phyloP scores from a whole-genome alignment of 2,113 vertebrate genomes.

The Phalacrocorax carbo region DNA sequence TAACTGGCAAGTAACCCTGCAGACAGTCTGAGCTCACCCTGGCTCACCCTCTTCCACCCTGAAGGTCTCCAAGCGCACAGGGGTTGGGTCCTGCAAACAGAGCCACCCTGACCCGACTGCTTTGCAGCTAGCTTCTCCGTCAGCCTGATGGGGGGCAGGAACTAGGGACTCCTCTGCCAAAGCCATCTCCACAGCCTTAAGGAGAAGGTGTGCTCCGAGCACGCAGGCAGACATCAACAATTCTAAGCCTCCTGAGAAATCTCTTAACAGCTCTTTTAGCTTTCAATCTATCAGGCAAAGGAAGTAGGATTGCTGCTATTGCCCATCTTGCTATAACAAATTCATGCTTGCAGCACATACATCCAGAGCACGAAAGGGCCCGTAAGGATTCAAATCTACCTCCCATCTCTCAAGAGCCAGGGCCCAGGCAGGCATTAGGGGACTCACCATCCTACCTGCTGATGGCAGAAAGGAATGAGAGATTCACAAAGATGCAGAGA shows the following conservation, averaged over 20 bases:
- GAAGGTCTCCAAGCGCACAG: neutral
- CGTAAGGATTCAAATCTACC: neutral
- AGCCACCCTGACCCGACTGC: rapidly evolving
- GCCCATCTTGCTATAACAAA: neutral
- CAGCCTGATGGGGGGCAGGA: neutral
- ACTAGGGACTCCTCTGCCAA: neutral
- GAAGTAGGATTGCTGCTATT: neutral
- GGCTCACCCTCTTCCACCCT: neutral
- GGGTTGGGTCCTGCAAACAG: neutral
- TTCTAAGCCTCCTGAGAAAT: neutral
- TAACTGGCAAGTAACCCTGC: neutral
- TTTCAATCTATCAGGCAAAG: neutral
- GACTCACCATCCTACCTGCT: neutral
- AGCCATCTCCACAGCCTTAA: neutral
- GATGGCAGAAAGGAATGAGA: neutral
- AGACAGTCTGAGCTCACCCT: neutral
- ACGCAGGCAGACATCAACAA: neutral
- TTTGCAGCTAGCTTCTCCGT: neutral
- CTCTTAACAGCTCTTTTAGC: neutral
- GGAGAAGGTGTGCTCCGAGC: neutral
- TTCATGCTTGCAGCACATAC: rapidly evolving
- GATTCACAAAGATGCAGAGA: neutral
- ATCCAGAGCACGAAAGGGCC: neutral
- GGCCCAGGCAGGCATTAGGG: neutral
- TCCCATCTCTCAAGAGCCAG: neutral